These are phyloP conservation scores for Halocynthia roretzi DNA, from an alignment of 23 tunicate genomes.

Conservation along the genomic window DNA sequence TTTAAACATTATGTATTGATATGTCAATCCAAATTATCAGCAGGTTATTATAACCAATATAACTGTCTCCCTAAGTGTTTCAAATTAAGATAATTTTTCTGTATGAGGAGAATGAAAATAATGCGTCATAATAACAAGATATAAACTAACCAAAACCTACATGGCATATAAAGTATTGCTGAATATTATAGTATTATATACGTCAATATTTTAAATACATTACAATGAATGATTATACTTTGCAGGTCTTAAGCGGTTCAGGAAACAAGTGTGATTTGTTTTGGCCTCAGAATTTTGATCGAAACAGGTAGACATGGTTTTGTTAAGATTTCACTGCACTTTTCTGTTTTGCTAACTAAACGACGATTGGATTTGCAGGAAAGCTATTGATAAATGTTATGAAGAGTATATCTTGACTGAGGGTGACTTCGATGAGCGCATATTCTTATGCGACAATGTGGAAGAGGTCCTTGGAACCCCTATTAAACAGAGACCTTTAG, in stretches of 20 bases:
- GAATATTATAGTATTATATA: no score
- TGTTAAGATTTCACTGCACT: neutral
- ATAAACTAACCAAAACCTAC: no score
- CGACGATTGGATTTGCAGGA: slow-evolving; percentile 12
- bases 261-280: slow-evolving; percentile 22
- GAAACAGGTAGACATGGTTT: slow-evolving; percentile 27
- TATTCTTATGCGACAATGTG: slow-evolving; percentile 79
- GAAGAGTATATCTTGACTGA: slow-evolving; percentile 75
- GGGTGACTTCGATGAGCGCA: slow-evolving; percentile 94
- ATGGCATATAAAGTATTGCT: no score
- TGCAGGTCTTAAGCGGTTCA: slow-evolving; percentile 48
- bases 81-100: no score
- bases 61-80: no score
- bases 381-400: slow-evolving; percentile 59
- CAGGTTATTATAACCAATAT: no score
- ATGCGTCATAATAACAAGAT: no score
- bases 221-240: neutral
- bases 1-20: no score
- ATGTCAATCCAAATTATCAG: no score
- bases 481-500: slow-evolving; percentile 47
- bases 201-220: no score
- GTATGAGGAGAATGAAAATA: no score
- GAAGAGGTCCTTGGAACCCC: slow-evolving; percentile 89
- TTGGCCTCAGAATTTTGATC: slow-evolving; percentile 59
- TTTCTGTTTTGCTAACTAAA: neutral